Conservation (phyloP, 2,113 vertebrate species). For the Prionailurus viverrinus region DNA sequence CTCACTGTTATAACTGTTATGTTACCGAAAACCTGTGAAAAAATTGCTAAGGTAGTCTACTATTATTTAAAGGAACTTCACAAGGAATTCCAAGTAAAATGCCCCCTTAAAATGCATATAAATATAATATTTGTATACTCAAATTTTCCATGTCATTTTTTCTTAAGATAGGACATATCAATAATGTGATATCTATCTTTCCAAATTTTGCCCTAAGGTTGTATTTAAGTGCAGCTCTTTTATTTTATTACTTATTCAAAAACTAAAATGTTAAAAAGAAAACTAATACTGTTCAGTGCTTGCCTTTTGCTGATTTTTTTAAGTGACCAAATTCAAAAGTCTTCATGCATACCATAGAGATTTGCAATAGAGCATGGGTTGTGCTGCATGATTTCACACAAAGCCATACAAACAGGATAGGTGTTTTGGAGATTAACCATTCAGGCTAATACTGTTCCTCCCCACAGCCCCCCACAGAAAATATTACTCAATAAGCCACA, state of each 20-base stretch:
- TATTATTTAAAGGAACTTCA: conserved; percentile 11
- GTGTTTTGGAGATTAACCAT: neutral
- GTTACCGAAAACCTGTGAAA: conserved; percentile 18
- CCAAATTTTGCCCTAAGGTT: conserved; percentile 27
- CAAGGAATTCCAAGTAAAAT: conserved; percentile 31
- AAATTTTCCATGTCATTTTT: conserved; percentile 11
- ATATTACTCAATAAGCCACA: conserved; percentile 22
- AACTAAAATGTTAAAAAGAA: conserved; percentile 60
- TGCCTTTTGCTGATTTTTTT: conserved; percentile 15
- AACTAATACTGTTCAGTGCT: neutral
- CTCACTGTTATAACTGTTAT: conserved; percentile 44
- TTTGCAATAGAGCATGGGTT: neutral
- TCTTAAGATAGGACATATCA: neutral
- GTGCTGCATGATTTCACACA: conserved; percentile 39
- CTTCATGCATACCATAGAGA: neutral
- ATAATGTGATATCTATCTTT: neutral
- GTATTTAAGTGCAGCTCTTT: conserved; percentile 36
- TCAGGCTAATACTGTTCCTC: neutral
- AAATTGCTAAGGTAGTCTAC: conserved; percentile 39
- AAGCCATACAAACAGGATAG: neutral
- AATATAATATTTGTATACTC: neutral
- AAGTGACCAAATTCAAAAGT: conserved; percentile 3
- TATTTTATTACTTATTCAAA: neutral
- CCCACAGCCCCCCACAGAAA: fast-evolving
- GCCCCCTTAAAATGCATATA: neutral